A percentile compares a stretch with the other conserved stretches of the same genome.
phyloP scores from a whole-genome alignment of 2,888 invertebrate species.

The Trimorus sp. region DNA sequence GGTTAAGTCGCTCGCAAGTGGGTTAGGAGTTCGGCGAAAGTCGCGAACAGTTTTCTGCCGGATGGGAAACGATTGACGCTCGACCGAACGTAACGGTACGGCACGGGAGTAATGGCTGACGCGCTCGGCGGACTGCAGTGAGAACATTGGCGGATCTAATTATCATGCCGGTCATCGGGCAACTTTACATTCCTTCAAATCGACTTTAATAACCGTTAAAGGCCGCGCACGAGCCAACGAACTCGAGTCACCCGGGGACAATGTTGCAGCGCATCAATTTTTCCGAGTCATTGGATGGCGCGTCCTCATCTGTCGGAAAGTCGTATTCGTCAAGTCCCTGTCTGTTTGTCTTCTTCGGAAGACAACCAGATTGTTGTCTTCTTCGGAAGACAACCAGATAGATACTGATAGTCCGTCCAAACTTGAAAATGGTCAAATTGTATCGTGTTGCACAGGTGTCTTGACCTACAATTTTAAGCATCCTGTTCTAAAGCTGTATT shows the following conservation, averaged over 20 bases:
- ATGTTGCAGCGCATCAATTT: constrained; percentile 28
- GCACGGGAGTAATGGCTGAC: constrained; percentile 59
- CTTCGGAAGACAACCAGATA: no score
- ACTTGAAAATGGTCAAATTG: no score
- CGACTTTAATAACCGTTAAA: constrained; percentile 57
- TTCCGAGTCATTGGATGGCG: constrained; percentile 16
- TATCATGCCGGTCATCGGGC: constrained; percentile 60
- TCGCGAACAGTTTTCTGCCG: constrained; percentile 64
- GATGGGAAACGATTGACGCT: constrained; percentile 65
- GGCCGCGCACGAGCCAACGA: constrained; percentile 47
- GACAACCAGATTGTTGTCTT: no score
- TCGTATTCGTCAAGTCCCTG: background rate
- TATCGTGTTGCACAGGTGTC: no score
- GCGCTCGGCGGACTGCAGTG: constrained; percentile 59
- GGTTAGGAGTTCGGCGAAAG: constrained; percentile 62
- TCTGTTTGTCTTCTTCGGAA: no score
- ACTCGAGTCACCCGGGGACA: constrained; percentile 39
- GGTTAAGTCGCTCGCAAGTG: constrained; percentile 52
- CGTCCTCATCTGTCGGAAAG: background rate
- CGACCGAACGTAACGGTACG: constrained; percentile 64
- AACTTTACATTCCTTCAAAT: constrained; percentile 60
- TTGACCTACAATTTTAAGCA: no score
- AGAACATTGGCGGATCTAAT: constrained; percentile 66
- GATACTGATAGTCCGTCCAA: no score
- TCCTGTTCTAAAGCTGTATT: no score